Conservation (phyloP, 1,140 invertebrate genomes). For the Lepidurus apus region DNA sequence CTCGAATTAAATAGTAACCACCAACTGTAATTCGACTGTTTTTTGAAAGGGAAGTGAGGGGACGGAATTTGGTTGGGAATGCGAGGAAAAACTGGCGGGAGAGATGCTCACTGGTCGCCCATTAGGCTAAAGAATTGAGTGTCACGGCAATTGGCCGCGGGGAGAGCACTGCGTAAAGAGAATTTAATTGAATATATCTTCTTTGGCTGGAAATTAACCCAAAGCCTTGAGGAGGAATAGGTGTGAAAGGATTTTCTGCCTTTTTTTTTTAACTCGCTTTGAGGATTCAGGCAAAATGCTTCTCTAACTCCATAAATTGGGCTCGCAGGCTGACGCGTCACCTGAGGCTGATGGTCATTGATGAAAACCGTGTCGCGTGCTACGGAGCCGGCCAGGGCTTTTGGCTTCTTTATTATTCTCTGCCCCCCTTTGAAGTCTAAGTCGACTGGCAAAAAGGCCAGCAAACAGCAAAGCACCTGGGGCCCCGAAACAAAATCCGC, state of each 20-base stretch:
- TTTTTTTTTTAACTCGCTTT: background rate
- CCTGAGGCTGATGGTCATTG: slow-evolving; percentile 20
- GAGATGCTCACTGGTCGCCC: too few relatives aligned
- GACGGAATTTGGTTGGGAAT: too few relatives aligned
- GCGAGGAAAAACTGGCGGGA: too few relatives aligned
- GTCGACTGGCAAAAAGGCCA: background rate
- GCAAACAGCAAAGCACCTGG: background rate
- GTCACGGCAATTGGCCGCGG: too few relatives aligned
- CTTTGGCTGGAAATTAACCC: background rate
- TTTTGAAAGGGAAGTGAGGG: too few relatives aligned
- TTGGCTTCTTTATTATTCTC: background rate
- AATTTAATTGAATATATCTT: background rate
- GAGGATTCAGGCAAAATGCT: slow-evolving; percentile 15
- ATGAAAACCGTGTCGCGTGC: slow-evolving; percentile 13
- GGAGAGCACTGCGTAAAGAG: background rate
- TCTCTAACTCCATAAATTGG: slow-evolving; percentile 14
- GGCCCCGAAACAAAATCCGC: background rate
- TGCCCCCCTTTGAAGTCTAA: background rate
- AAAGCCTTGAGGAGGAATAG: background rate
- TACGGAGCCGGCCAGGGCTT: slow-evolving; percentile 6
- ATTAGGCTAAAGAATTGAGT: too few relatives aligned
- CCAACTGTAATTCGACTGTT: too few relatives aligned
- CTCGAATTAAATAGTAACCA: too few relatives aligned
- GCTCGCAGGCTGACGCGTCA: slow-evolving; percentile 20
- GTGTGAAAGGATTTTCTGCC: background rate